Evolutionary conservation across 2,797 vertebrate genomes (phyloP).

Genomic region (Megaceryle alcyon): DNA sequence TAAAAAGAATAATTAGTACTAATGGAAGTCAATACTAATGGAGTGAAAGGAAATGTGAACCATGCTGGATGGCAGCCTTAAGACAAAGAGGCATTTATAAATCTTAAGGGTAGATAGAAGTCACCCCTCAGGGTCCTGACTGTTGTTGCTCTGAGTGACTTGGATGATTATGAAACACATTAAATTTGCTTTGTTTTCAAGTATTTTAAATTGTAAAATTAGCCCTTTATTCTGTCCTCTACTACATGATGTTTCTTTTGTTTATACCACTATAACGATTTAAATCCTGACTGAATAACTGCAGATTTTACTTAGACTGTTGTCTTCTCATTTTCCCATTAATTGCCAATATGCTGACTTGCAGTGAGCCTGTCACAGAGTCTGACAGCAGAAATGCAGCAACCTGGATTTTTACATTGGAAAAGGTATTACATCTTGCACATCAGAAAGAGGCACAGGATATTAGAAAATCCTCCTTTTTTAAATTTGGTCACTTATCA

Average conservation of each 20-base stretch:
- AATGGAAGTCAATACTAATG: background rate
- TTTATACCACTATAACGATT: background rate
- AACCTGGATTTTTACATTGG: background rate
- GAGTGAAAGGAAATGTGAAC: background rate
- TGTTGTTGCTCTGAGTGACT: background rate
- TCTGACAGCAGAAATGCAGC: background rate
- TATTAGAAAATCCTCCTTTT: background rate
- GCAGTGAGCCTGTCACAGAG: background rate
- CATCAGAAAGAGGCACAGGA: background rate
- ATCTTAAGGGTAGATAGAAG: background rate
- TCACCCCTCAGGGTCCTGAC: background rate
- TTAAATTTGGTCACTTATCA: background rate
- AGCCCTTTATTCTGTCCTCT: background rate
- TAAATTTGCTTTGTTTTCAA: background rate
- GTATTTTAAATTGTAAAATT: background rate
- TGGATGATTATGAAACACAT: background rate
- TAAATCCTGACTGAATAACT: background rate
- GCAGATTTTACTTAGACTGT: background rate
- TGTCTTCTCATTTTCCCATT: background rate
- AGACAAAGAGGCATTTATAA: background rate
- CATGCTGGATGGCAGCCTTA: background rate
- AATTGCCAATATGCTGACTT: background rate
- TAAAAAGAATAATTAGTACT: background rate
- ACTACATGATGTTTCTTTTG: background rate
- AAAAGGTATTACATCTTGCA: background rate